A percentile compares a stretch with the other conserved stretches of the same genome.
These are phyloP conservation scores for Mechanitis mazaeus DNA, from an alignment of 2,888 invertebrate species.

Conservation along the genomic window DNA sequence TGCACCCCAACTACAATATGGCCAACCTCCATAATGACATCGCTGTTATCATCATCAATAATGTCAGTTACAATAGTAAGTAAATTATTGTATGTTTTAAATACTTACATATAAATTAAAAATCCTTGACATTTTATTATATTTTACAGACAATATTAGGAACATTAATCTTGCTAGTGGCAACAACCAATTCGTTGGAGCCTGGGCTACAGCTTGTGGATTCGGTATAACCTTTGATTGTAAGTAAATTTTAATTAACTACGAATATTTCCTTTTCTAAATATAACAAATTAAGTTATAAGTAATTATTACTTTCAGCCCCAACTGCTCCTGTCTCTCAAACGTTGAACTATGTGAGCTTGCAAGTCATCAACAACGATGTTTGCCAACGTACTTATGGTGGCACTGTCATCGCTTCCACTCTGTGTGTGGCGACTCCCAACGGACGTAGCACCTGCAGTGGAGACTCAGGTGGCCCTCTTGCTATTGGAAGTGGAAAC, in stretches of 20 bases:
- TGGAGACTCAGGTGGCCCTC: constrained; percentile 19
- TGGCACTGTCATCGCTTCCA: background rate
- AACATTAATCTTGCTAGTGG: background rate
- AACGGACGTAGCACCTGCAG: too few species aligned
- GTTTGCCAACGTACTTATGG: constrained; percentile 3
- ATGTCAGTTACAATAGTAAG: constrained; percentile 23
- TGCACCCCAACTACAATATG: constrained; percentile 35
- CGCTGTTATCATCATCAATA: constrained; percentile 15
- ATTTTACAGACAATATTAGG: background rate
- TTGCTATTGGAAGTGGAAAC: constrained; percentile 22
- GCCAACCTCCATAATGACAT: constrained; percentile 19
- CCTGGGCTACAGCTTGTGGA: constrained; percentile 36
- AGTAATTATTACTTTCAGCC: too few species aligned
- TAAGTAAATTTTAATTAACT: background rate
- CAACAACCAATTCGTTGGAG: constrained; percentile 31
- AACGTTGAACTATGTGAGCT: background rate
- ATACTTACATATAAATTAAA: background rate
- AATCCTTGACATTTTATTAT: background rate
- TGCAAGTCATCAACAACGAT: constrained; percentile 5
- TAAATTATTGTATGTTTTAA: background rate
- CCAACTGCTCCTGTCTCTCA: background rate
- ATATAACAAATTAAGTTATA: too few species aligned
- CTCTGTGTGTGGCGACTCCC: background rate
- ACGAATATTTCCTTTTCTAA: background rate
- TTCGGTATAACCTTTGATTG: constrained; percentile 39